phyloP scores from a whole-genome alignment of 2,113 vertebrate species.

The Cygnus buccinator region DNA sequence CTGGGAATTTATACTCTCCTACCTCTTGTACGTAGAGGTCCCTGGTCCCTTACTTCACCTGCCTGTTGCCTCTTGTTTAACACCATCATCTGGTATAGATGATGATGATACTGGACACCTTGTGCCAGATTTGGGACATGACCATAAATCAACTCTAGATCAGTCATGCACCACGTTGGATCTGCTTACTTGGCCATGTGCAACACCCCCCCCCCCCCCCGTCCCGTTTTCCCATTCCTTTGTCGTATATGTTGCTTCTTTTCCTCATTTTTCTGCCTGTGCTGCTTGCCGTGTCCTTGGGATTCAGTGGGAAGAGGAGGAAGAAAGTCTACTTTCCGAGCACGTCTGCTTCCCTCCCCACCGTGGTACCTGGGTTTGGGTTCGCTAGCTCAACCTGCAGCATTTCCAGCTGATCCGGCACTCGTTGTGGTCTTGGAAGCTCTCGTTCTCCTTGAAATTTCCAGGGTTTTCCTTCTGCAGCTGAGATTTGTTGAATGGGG shows the following conservation, averaged over 20 bases:
- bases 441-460: background rate
- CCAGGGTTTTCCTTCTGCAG: too few species aligned
- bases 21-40: background rate
- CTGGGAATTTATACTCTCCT: background rate
- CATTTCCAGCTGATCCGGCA: accelerated
- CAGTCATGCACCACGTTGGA: accelerated
- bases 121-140: background rate
- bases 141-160: too few species aligned
- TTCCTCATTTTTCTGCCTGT: background rate
- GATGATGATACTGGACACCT: too few species aligned
- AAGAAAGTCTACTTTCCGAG: background rate
- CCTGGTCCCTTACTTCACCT: too few species aligned
- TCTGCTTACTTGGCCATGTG: background rate
- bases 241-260: too few species aligned
- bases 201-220: accelerated
- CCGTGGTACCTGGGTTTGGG: background rate
- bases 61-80: too few species aligned
- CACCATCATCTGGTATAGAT: background rate
- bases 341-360: accelerated
- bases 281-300: background rate
- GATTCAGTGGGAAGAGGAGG: background rate
- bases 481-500: background rate
- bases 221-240: accelerated
- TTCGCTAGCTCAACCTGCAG: too few species aligned
- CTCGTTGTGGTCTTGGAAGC: background rate